Percentiles rank a stretch among this genome's conserved stretches.
These are phyloP conservation scores for Drosophila obscura DNA, from an alignment of 1,140 invertebrate genomes.

Conservation along the genomic window DNA sequence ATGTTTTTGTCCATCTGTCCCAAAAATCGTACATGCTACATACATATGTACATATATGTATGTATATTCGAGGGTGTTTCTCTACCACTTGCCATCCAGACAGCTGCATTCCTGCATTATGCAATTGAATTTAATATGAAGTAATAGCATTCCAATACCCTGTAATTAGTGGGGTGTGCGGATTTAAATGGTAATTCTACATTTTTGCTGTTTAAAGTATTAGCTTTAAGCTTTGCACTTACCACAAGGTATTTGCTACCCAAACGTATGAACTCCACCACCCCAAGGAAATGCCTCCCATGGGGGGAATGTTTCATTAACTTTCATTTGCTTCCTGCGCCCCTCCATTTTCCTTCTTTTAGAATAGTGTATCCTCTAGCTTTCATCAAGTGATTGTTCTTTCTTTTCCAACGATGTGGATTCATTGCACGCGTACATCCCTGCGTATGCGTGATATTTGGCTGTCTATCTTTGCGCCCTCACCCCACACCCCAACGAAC, in stretches of 20 bases:
- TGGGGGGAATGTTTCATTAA: no score
- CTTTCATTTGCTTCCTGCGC: neutral
- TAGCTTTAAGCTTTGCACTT: neutral
- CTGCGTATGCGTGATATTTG: constrained; percentile 57
- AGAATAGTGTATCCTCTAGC: neutral
- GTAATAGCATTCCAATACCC: constrained; percentile 31
- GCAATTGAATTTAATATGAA: constrained; percentile 72
- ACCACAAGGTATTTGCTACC: neutral
- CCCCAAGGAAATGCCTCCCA: no score
- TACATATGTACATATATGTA: no score
- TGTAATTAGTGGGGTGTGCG: neutral
- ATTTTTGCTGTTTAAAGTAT: constrained; percentile 5
- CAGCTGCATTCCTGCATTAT: constrained; percentile 48
- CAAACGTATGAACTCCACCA: neutral
- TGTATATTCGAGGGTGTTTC: constrained; percentile 8
- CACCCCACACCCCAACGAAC: no score
- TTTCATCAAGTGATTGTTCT: constrained; percentile 4
- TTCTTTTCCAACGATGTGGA: constrained; percentile 8
- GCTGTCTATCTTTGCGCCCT: constrained; percentile 25
- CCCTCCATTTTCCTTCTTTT: neutral
- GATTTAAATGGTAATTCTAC: no score
- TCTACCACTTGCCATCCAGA: constrained; percentile 31
- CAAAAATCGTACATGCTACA: constrained; percentile 2
- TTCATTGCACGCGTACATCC: constrained; percentile 23
- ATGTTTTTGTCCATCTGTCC: constrained; percentile 34